These are phyloP conservation scores for Ectropis crepuscularia DNA, from an alignment of 2,888 invertebrate species.

Conservation along the genomic window DNA sequence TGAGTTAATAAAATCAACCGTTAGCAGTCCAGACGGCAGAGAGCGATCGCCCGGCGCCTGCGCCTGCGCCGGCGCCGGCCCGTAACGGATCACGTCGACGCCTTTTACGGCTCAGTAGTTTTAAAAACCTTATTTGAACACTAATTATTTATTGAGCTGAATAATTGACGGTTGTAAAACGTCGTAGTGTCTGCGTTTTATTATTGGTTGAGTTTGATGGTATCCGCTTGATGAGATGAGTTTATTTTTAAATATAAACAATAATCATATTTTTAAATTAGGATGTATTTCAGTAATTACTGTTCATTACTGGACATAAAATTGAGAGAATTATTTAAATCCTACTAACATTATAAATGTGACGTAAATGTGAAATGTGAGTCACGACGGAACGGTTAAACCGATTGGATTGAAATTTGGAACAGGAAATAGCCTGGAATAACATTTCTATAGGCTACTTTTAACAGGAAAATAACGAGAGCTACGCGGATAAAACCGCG, in stretches of 20 bases:
- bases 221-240: background rate
- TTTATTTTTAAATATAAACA: background rate
- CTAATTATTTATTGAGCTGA: conserved; percentile 41
- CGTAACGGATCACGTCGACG: conserved; percentile 55
- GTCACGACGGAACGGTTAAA: no score
- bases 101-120: conserved; percentile 47
- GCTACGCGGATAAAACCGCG: no score
- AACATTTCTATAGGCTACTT: no score
- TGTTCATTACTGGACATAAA: no score
- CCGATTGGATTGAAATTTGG: no score
- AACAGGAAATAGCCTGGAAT: no score
- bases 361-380: no score
- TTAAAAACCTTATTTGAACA: conserved; percentile 41
- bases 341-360: no score
- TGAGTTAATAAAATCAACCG: conserved; percentile 54
- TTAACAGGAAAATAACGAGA: no score
- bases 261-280: background rate
- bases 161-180: conserved; percentile 21
- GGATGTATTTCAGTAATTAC: no score
- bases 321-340: no score
- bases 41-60: conserved; percentile 49
- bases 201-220: conserved; percentile 1
- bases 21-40: conserved; percentile 48
- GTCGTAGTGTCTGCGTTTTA: conserved; percentile 11
- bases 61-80: conserved; percentile 51